Percentiles rank a stretch among this genome's conserved stretches.
These are phyloP conservation scores for Arctia plantaginis DNA, from an alignment of 2,888 invertebrate genomes.

Conservation along the genomic window DNA sequence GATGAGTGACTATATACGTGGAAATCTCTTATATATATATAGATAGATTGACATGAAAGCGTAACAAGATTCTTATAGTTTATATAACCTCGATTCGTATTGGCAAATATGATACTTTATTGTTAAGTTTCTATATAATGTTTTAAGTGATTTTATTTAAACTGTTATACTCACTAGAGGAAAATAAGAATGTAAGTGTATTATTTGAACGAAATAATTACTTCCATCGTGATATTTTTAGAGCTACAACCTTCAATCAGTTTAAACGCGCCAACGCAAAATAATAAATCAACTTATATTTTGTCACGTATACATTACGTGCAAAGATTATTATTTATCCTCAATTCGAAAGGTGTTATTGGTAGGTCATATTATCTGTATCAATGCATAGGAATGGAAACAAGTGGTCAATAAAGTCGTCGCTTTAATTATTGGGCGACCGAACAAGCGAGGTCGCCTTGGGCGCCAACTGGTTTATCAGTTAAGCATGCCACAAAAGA, in stretches of 20 bases:
- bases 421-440: constrained; percentile 80
- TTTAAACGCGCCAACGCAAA: constrained; percentile 46
- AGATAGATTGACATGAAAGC: too few relatives aligned
- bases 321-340: constrained; percentile 60
- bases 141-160: background rate
- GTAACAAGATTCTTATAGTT: background rate
- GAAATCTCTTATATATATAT: too few relatives aligned
- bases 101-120: background rate
- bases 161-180: background rate
- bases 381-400: constrained; percentile 75
- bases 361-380: constrained; percentile 69
- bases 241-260: background rate
- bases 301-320: constrained; percentile 60
- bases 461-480: constrained; percentile 83
- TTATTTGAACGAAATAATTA: background rate
- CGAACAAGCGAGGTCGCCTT: constrained; percentile 78
- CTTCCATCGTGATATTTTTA: background rate
- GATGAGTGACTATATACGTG: too few relatives aligned
- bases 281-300: constrained; percentile 50
- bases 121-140: background rate
- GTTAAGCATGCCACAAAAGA: constrained; percentile 64
- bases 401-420: constrained; percentile 78
- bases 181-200: background rate
- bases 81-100: background rate
- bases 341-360: constrained; percentile 65